Conservation (phyloP, 2,113 vertebrate species). For the Anguilla rostrata region DNA sequence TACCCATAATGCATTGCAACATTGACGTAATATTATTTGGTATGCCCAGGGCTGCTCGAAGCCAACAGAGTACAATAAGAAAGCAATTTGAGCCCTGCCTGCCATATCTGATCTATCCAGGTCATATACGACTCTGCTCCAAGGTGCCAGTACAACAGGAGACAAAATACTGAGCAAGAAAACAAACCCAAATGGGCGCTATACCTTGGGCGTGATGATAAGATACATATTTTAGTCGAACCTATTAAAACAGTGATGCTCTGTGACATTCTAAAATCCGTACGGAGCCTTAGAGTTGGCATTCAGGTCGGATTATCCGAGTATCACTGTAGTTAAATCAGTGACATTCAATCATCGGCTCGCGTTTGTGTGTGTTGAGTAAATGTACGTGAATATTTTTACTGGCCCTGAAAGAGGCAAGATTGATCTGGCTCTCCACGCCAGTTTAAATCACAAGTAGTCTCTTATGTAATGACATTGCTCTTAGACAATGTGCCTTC, state of each 20-base stretch:
- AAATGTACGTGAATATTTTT: background rate
- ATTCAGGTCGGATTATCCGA: background rate
- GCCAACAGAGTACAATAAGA: too few species aligned
- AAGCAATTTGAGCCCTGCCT: too few species aligned
- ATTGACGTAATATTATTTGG: too few species aligned
- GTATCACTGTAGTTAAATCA: background rate
- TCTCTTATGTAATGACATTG: background rate
- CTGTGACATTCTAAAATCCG: background rate
- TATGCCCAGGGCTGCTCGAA: too few species aligned
- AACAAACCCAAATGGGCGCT: too few species aligned
- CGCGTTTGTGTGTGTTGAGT: background rate
- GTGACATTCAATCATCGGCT: background rate
- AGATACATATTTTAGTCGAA: too few species aligned
- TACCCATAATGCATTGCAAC: too few species aligned
- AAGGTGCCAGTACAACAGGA: too few species aligned
- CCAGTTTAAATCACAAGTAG: conserved; percentile 12
- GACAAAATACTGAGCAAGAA: too few species aligned
- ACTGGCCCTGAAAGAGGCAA: background rate
- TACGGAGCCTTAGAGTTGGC: background rate
- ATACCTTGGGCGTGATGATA: too few species aligned
- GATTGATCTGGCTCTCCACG: conserved; percentile 15
- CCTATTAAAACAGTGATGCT: background rate
- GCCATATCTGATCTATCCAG: too few species aligned
- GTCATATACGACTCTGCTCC: too few species aligned
- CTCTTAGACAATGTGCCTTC: conserved; percentile 7